Evolutionary conservation across 2,888 invertebrate species (phyloP).

Genomic region (Polyommatus icarus): DNA sequence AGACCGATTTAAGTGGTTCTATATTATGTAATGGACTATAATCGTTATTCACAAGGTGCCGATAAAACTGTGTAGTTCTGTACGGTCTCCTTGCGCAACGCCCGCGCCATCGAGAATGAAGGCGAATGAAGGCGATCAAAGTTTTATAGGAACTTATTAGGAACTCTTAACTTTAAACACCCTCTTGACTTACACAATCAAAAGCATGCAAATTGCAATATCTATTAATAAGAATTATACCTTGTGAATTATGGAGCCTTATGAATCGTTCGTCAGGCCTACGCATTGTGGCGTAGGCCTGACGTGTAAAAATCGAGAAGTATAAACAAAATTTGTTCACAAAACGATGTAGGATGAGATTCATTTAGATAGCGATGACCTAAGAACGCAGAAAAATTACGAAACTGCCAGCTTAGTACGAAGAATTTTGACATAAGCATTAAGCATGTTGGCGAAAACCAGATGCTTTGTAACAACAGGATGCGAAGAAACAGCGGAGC

Average conservation of each 20-base stretch:
- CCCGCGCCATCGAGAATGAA: conserved; percentile 37
- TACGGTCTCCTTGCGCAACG: conserved; percentile 54
- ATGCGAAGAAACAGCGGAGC: conserved; percentile 1
- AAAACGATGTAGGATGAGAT: conserved; percentile 4
- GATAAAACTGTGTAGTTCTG: conserved; percentile 56
- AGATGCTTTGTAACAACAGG: conserved; percentile 25
- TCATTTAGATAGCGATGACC: conserved; percentile 2
- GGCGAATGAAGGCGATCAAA: neutral
- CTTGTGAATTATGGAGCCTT: neutral
- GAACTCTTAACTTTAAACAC: neutral
- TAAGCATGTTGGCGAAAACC: conserved; percentile 26
- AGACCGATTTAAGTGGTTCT: conserved; percentile 55
- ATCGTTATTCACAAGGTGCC: conserved; percentile 57
- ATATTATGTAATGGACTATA: conserved; percentile 56
- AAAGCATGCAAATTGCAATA: neutral
- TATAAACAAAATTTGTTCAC: neutral
- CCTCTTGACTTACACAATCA: neutral
- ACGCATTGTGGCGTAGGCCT: conserved; percentile 10
- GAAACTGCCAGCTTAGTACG: neutral
- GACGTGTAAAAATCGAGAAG: conserved; percentile 10
- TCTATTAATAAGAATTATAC: neutral
- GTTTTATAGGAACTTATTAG: conserved; percentile 12
- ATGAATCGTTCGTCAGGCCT: neutral
- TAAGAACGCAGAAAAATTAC: neutral
- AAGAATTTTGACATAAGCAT: neutral